phyloP scores from a whole-genome alignment of 2,888 invertebrate genomes.

The Chaitophorus viminalis region DNA sequence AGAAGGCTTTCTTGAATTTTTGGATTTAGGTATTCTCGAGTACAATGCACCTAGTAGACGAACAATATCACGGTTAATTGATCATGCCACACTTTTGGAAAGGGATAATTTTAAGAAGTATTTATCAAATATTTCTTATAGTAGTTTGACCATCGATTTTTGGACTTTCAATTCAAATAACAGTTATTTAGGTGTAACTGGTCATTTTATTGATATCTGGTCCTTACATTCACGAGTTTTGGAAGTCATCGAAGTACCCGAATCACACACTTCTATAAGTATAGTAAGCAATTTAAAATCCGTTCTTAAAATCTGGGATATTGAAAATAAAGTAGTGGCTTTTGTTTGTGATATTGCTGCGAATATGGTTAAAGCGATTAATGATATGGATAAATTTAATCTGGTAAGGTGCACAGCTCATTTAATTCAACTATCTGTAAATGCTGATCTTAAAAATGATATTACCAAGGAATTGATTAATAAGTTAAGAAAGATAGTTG shows the following conservation, averaged over 20 bases:
- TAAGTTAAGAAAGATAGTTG: background rate
- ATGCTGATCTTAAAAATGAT: slow-evolving; percentile 2
- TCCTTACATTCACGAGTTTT: slow-evolving; percentile 5
- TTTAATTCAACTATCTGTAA: slow-evolving; percentile 12
- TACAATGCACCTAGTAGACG: slow-evolving; percentile 30
- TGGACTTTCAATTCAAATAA: slow-evolving; percentile 1
- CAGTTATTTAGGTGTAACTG: background rate
- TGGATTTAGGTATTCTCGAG: background rate
- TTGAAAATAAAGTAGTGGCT: slow-evolving; percentile 15
- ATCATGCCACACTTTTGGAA: slow-evolving; percentile 5
- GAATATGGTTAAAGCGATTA: slow-evolving; percentile 10
- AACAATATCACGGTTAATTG: slow-evolving; percentile 26
- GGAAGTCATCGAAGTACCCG: background rate
- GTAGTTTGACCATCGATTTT: slow-evolving; percentile 4
- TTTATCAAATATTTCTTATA: slow-evolving; percentile 9
- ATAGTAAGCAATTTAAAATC: background rate
- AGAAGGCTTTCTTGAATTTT: background rate
- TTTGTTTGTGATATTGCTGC: slow-evolving; percentile 9
- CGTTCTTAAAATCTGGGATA: background rate
- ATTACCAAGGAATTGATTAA: slow-evolving; percentile 9
- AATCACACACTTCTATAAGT: background rate
- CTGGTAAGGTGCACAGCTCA: slow-evolving; percentile 10
- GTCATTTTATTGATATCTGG: background rate
- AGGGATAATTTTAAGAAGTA: slow-evolving; percentile 16
- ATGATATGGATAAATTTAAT: slow-evolving; percentile 8